phyloP scores from a whole-genome alignment of 2,113 vertebrate species.

The Anolis carolinensis region DNA sequence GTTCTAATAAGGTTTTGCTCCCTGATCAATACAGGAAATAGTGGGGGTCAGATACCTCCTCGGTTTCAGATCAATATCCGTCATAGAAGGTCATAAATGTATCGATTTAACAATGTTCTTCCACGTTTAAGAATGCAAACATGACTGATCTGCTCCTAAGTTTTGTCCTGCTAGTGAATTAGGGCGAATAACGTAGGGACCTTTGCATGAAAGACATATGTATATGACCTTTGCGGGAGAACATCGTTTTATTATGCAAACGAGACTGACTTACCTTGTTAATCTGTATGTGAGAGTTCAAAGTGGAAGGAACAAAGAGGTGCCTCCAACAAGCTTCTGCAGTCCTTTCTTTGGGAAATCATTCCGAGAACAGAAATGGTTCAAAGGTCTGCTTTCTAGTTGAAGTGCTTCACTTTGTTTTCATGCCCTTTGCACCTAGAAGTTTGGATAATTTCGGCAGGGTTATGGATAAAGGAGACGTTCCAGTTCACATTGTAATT shows the following conservation, averaged over 20 bases:
- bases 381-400: background rate
- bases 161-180: background rate
- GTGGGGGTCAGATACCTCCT: background rate
- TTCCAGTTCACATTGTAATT: too few relatives aligned
- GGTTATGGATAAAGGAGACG: background rate
- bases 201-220: background rate
- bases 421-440: background rate
- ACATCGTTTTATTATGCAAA: background rate
- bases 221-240: background rate
- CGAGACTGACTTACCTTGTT: constrained; percentile 1
- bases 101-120: accelerated
- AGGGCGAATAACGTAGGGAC: background rate
- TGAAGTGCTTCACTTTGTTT: background rate
- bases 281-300: background rate
- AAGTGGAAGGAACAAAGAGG: background rate
- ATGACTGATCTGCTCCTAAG: background rate
- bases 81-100: background rate
- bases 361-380: background rate
- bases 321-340: background rate
- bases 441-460: background rate
- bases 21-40: background rate
- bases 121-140: background rate
- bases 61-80: background rate
- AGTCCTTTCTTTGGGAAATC: background rate
- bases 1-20: background rate